These are phyloP conservation scores for Eumacrocentrus americanus DNA, from an alignment of 2,888 invertebrate genomes.

Conservation along the genomic window DNA sequence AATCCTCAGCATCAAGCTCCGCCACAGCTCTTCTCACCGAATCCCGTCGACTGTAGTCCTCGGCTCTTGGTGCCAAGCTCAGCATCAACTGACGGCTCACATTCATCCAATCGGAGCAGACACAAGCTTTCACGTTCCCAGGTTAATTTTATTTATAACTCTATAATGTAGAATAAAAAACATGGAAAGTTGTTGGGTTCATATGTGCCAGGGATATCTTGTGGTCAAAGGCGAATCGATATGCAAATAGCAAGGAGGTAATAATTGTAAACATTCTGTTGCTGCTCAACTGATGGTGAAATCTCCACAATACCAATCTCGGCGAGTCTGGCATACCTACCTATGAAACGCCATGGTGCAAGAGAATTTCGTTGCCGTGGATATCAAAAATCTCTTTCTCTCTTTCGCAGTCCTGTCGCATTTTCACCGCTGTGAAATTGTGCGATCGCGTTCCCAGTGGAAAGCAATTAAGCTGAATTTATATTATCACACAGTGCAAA, in stretches of 20 bases:
- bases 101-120: slow-evolving; percentile 62
- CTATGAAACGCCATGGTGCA: too few species aligned
- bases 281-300: too few species aligned
- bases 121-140: slow-evolving; percentile 68
- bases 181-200: too few species aligned
- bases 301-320: too few species aligned
- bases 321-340: not conserved
- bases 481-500: not conserved
- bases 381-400: slow-evolving; percentile 7
- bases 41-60: slow-evolving; percentile 55
- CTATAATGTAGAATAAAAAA: too few species aligned
- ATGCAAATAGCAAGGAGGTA: not conserved
- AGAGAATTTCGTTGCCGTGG: not conserved
- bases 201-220: too few species aligned
- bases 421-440: not conserved
- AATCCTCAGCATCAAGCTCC: slow-evolving; percentile 60
- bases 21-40: slow-evolving; percentile 63
- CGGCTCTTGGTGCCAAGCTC: slow-evolving; percentile 64
- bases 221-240: too few species aligned
- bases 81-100: slow-evolving; percentile 49
- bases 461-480: slow-evolving; percentile 10
- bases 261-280: too few species aligned
- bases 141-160: slow-evolving; percentile 54
- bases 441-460: not conserved
- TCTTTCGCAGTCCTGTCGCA: not conserved